Percentiles rank a stretch among this genome's conserved stretches.
These are phyloP conservation scores for Drosophila histrio DNA, from an alignment of 2,888 invertebrate species.

Conservation along the genomic window DNA sequence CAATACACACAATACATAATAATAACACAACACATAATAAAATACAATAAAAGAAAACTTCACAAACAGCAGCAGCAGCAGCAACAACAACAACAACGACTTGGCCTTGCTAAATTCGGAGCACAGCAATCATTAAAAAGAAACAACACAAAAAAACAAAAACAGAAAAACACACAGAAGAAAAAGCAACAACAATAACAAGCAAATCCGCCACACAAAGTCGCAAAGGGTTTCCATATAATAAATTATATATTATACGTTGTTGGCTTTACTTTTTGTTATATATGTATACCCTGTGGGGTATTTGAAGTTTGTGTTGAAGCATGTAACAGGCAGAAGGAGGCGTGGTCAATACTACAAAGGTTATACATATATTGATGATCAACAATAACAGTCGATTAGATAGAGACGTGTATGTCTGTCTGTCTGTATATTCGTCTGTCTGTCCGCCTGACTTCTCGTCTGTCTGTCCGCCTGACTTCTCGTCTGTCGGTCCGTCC, in stretches of 20 bases:
- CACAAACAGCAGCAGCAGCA: conserved; percentile 55
- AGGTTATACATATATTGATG: no score
- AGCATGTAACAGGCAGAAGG: no score
- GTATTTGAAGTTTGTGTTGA: no score
- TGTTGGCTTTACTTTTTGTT: conserved; percentile 9
- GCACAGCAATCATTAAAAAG: conserved; percentile 69
- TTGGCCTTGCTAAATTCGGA: conserved; percentile 79
- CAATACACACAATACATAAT: conserved; percentile 58
- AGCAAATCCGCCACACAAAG: conserved; percentile 48
- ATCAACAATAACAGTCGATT: no score
- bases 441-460: no score
- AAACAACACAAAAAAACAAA: conserved; percentile 28
- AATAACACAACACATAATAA: conserved; percentile 69
- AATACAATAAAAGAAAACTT: conserved; percentile 79
- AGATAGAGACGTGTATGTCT: no score
- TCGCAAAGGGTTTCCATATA: conserved; percentile 58
- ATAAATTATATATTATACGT: conserved; percentile 46
- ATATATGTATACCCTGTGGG: no score
- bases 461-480: no score
- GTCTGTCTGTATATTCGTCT: no score
- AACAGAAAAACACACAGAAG: conserved; percentile 17
- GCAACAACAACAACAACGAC: conserved; percentile 50
- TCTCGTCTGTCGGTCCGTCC: no score
- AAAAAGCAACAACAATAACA: conserved; percentile 6
- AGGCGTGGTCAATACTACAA: no score